A percentile compares a stretch with the other conserved stretches of the same genome.
Conservation (phyloP, 2,888 invertebrate genomes). For the Caenorhabditis sp. region DNA sequence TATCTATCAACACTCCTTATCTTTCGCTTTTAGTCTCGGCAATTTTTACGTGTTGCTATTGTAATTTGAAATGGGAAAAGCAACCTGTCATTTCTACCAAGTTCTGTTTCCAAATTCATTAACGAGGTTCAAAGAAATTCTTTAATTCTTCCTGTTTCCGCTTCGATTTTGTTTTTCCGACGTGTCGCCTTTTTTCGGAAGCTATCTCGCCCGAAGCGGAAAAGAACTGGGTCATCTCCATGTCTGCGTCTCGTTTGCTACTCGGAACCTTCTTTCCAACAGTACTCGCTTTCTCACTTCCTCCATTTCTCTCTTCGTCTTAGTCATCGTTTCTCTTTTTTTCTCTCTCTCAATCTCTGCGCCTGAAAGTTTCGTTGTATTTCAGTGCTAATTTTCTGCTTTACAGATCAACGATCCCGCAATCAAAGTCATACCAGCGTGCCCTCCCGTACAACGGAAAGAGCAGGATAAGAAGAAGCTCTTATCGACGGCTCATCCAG, state of each 20-base stretch:
- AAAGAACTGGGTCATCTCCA: constrained; percentile 49
- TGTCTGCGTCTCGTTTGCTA: constrained; percentile 23
- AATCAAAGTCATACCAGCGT: constrained; percentile 75
- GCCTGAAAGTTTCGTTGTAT: background rate
- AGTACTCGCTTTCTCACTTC: constrained; percentile 3
- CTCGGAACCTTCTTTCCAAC: constrained; percentile 12
- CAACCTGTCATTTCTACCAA: no score
- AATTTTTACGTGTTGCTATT: background rate
- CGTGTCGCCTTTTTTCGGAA: background rate
- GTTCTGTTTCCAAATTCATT: no score
- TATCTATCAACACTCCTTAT: no score
- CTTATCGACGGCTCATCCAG: constrained; percentile 22
- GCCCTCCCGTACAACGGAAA: constrained; percentile 55
- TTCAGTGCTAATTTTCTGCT: constrained; percentile 1
- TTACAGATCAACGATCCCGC: constrained; percentile 72
- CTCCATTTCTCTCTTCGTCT: constrained; percentile 14
- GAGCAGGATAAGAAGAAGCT: constrained; percentile 41
- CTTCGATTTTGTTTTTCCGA: background rate
- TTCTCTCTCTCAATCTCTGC: constrained; percentile 17
- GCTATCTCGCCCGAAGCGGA: constrained; percentile 22
- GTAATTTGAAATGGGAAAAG: no score
- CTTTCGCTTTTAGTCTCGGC: background rate
- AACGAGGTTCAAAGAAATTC: no score
- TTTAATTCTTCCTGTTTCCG: background rate
- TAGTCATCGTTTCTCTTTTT: constrained; percentile 4